Evolutionary conservation across 1,140 invertebrate species (phyloP).

Genomic region (Brachionus angularis): DNA sequence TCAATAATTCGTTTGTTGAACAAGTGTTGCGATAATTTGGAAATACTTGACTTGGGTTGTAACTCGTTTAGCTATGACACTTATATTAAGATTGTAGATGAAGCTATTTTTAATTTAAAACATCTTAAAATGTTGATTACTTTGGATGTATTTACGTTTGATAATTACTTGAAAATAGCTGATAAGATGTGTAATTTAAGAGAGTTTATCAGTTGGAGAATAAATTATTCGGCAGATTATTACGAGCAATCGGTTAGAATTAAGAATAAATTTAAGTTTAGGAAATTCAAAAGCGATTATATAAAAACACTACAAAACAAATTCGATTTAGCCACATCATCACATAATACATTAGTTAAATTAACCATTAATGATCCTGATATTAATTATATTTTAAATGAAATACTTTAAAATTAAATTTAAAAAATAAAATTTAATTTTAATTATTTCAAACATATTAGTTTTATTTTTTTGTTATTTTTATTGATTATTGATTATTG

Average conservation of each 20-base stretch:
- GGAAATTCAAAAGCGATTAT: slow-evolving; percentile 21
- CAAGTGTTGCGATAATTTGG: background rate
- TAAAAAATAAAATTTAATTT: no score
- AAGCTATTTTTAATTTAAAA: background rate
- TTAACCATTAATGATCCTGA: slow-evolving; percentile 34
- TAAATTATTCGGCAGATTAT: slow-evolving; percentile 28
- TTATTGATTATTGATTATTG: no score
- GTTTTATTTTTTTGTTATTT: no score
- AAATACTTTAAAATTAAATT: slow-evolving; percentile 19
- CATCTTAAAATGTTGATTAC: slow-evolving; percentile 17
- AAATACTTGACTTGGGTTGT: slow-evolving; percentile 17
- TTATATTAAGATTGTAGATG: background rate
- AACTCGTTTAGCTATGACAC: slow-evolving; percentile 6
- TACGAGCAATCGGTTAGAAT: slow-evolving; percentile 27
- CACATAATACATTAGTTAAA: background rate
- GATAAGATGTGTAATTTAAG: background rate
- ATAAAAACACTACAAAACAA: background rate
- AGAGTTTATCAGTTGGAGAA: slow-evolving; percentile 14
- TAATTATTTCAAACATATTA: no score
- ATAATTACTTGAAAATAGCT: slow-evolving; percentile 12
- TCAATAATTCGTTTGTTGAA: background rate
- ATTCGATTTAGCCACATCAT: background rate
- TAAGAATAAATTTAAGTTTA: slow-evolving; percentile 31
- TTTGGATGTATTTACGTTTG: slow-evolving; percentile 23
- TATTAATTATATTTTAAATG: slow-evolving; percentile 33